Base-by-base conservation (phyloP, 2,888 invertebrate genomes). In the Herminia tarsipennalis region DNA sequence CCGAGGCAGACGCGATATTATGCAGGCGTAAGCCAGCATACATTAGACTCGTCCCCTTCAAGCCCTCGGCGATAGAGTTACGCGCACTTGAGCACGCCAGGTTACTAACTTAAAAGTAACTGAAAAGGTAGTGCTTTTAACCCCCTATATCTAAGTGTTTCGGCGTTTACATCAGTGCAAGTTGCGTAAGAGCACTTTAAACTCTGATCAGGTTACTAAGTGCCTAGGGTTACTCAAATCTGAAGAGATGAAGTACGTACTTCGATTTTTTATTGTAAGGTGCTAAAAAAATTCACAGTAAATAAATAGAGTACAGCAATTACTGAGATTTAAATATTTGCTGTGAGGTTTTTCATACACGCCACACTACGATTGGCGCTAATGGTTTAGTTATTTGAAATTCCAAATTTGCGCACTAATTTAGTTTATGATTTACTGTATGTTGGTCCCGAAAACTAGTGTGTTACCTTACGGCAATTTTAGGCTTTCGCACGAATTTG, bases 11-110 rank as follows among this genome's bases (percentile, higher is more conserved):
- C 39, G 49, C 33, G 48, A 47, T 25, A 38, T 56, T 63, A 59
- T 56, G 56, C 56, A 63, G 36, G 53, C 41, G 49, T 46, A 52
- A 39, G 28, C 41, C 63, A 37, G 42, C 46, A 52, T 65, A 51
- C 55, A 61, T 61, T 61, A 61, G 32, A 51, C 44, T 65, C 52
- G 53, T 47, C 61, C 53, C 58, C 55, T 63, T 49, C 55, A 55
- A 39, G 51, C 36, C 64, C 61, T 55, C 54, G 29, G 47, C 61
- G 74, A 76, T 74, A 76, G 72, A 68, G 71, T 74, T 71, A 72
- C 66, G 70, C 55, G 43, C 66, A 76, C 81, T 81, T 78, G 65
- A 76, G 77, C 81, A 81, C 79, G 81, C 37, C 55, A 53, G 43
- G 54, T 57, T 49, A 35, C 48, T 50, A 51, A 48, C 58, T 63